Evolutionary conservation across 2,888 invertebrate species (phyloP).

Genomic region (Euphydryas editha): DNA sequence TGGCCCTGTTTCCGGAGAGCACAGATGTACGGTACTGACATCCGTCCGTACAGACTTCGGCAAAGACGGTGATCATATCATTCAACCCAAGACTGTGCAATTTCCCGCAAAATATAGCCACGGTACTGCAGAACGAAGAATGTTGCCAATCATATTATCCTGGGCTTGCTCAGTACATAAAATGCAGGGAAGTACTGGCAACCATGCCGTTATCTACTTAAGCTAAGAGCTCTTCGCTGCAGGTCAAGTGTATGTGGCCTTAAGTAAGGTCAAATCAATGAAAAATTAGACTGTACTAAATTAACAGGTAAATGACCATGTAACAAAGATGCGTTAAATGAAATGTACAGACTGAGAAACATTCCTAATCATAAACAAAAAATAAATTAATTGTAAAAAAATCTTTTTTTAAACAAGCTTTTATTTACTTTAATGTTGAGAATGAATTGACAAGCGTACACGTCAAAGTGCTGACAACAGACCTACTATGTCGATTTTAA

Average conservation of each 20-base stretch:
- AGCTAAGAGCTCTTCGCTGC: slow-evolving; percentile 42
- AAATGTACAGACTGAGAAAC: neutral
- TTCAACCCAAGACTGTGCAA: slow-evolving; percentile 17
- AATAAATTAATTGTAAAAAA: too few species aligned
- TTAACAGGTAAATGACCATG: too few species aligned
- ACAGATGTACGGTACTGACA: slow-evolving; percentile 39
- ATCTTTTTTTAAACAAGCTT: too few species aligned
- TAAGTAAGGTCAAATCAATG: slow-evolving; percentile 44
- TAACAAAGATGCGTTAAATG: neutral
- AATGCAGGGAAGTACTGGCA: slow-evolving; percentile 43
- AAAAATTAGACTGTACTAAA: neutral
- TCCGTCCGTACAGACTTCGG: slow-evolving; percentile 42
- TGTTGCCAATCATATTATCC: slow-evolving; percentile 18
- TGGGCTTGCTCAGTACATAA: slow-evolving; percentile 44
- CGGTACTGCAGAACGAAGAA: too few species aligned
- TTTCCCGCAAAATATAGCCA: slow-evolving; percentile 25
- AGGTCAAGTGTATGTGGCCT: slow-evolving; percentile 50
- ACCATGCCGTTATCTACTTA: slow-evolving; percentile 44
- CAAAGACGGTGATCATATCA: slow-evolving; percentile 20
- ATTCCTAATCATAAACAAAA: too few species aligned
- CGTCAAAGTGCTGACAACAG: too few species aligned
- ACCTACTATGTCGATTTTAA: too few species aligned
- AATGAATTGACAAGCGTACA: too few species aligned
- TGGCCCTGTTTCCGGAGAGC: slow-evolving; percentile 42
- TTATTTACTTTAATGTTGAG: too few species aligned